phyloP scores from a whole-genome alignment of 2,888 invertebrate genomes.

The Sacculina carcini region DNA sequence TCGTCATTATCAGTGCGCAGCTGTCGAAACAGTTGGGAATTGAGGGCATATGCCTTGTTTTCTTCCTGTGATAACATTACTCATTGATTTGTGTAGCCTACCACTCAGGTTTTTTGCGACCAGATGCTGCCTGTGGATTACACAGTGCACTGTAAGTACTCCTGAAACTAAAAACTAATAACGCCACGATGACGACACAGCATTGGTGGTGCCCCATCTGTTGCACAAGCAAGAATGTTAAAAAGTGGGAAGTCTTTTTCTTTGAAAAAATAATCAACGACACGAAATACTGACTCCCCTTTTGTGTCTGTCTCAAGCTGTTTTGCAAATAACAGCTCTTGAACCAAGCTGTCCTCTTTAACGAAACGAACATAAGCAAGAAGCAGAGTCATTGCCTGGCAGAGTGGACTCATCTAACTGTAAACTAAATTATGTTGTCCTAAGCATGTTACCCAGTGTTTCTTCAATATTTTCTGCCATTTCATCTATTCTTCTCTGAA shows the following conservation, averaged over 20 bases:
- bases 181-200: no score
- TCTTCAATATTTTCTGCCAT: slow-evolving; percentile 10
- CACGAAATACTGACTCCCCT: slow-evolving; percentile 11
- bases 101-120: no score
- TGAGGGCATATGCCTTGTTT: no score
- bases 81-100: no score
- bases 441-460: slow-evolving; percentile 6
- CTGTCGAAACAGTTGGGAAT: no score
- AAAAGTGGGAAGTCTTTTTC: slow-evolving; percentile 8
- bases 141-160: no score
- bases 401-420: slow-evolving; percentile 11
- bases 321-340: slow-evolving; percentile 12
- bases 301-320: slow-evolving; percentile 9
- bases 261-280: slow-evolving; percentile 8
- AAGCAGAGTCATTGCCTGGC: slow-evolving; percentile 9
- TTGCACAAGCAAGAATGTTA: neutral
- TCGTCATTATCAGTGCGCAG: no score
- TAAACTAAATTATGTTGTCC: slow-evolving; percentile 8
- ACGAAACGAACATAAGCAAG: slow-evolving; percentile 10
- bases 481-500: no score
- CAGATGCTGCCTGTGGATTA: no score
- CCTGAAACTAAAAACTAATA: no score
- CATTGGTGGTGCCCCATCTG: slow-evolving; percentile 1
- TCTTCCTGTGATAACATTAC: no score
- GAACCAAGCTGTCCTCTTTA: slow-evolving; percentile 1